Evolutionary conservation across 1,140 invertebrate genomes (phyloP).

Genomic region (Samia ricini): DNA sequence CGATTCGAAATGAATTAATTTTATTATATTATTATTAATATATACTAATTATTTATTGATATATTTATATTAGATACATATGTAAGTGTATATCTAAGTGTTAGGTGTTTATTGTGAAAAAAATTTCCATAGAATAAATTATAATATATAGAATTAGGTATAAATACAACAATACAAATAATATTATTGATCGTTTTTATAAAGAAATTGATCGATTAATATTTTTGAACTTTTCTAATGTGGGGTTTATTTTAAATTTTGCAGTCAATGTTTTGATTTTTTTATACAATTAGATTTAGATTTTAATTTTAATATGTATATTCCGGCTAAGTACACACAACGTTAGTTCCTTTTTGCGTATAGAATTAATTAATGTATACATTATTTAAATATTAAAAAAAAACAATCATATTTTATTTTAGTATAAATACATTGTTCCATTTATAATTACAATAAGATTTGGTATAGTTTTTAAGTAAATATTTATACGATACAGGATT

Average conservation of each 20-base stretch:
- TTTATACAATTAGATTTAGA: slow-evolving; percentile 23
- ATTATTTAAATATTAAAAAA: slow-evolving; percentile 33
- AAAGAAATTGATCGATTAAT: not conserved
- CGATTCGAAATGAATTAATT: slow-evolving; percentile 23
- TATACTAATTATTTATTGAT: slow-evolving; percentile 75
- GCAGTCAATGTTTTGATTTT: not conserved
- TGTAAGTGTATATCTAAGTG: slow-evolving; percentile 39
- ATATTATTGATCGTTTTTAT: not conserved
- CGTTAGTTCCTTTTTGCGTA: slow-evolving; percentile 72
- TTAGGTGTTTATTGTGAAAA: slow-evolving; percentile 48
- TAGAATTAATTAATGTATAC: slow-evolving; percentile 49
- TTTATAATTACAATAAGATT: slow-evolving; percentile 1
- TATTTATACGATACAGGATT: not conserved
- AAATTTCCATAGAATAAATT: slow-evolving; percentile 62
- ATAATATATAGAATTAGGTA: slow-evolving; percentile 27
- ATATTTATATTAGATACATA: slow-evolving; percentile 50
- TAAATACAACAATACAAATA: no score
- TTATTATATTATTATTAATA: slow-evolving; percentile 53
- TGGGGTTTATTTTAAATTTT: not conserved
- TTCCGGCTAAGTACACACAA: slow-evolving; percentile 59
- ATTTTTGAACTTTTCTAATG: not conserved
- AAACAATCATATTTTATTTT: not conserved
- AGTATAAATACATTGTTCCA: not conserved
- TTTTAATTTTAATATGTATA: slow-evolving; percentile 47
- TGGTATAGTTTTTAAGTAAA: not conserved